These are phyloP conservation scores for Myotis planiceps DNA, from an alignment of 2,797 vertebrate genomes.

Conservation along the genomic window DNA sequence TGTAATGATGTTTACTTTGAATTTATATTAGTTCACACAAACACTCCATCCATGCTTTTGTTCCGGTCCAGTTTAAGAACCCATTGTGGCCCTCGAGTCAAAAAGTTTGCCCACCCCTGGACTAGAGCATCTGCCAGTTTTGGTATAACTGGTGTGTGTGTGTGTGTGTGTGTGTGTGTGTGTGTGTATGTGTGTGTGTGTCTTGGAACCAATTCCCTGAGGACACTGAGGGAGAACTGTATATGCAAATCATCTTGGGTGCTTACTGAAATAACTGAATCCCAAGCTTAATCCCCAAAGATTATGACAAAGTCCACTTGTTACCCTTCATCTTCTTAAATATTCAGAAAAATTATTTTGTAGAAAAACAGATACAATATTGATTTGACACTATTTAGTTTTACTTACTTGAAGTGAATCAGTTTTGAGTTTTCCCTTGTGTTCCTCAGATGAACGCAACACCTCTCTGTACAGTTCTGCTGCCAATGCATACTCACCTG, in stretches of 20 bases:
- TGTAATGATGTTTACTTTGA: no score
- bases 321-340: slow-evolving; percentile 1
- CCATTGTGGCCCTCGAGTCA: no score
- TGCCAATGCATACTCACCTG: slow-evolving; percentile 93
- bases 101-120: no score
- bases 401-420: slow-evolving; percentile 95
- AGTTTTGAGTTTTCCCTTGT: slow-evolving; percentile 97
- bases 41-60: no score
- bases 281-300: not conserved
- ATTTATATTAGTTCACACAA: no score
- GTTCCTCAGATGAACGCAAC: slow-evolving; percentile 97
- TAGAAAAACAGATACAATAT: not conserved
- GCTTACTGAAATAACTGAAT: not conserved
- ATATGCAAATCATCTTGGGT: not conserved
- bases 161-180: not conserved
- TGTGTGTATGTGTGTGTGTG: no score
- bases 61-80: no score
- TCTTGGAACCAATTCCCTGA: not conserved
- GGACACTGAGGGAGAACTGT: not conserved
- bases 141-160: not conserved
- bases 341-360: not conserved
- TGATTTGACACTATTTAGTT: not conserved
- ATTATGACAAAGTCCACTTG: not conserved
- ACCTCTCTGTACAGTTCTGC: slow-evolving; percentile 97
- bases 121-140: not conserved